Evolutionary conservation across 2,797 vertebrate species (phyloP), one percentile per base, ranked within the genome.

Genomic region (Cephalopachus bancanus): DNA sequence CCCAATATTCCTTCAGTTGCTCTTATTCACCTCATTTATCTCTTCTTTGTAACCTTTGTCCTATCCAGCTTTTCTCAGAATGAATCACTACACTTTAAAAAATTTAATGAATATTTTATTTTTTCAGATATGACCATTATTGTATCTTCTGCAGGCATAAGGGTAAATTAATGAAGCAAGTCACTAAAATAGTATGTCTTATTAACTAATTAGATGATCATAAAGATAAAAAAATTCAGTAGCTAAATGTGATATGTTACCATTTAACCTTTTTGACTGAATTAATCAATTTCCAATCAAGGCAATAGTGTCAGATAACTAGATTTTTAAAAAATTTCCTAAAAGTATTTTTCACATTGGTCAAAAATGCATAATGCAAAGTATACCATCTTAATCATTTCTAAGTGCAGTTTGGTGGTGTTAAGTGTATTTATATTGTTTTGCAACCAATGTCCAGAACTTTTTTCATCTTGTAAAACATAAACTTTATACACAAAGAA

Each of bases 51-150:
- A 19, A 57, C 33, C 20, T 16, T 65, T 30, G n/a, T 53, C 24
- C 37, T 28, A 4, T 74, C 22, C 7, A 3, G 10, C 51, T 89
- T 75, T 89, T 86, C 15, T 90, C 60, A 81, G 22, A 90, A 64
- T 81, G 55, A 19, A 75, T 90, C 17, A 24, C n/a, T 62, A 3
- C 0, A 51, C 33, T 85, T 91, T 14, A 3, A 30, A 33, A 86
- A 89, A 71, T 55, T 90, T 62, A 86, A 90, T 80, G 79, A 84
- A 64, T 90, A 81, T 88, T 95, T 89, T 67, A 65, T 57, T 76
- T 96, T 95, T 91, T 59, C 51, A 74, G 57, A 80, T 75, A 51
- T 60, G 33, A 51, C n/a, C 85, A 78, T 28, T 44, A 7, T n/a
- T 60, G 7, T 91, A 51, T 62, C 33, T 87, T 94, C 51, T 83